A percentile compares a stretch with the other conserved stretches of the same genome.
Conservation (phyloP, 2,797 vertebrate species). For the Enteromius viviparus region DNA sequence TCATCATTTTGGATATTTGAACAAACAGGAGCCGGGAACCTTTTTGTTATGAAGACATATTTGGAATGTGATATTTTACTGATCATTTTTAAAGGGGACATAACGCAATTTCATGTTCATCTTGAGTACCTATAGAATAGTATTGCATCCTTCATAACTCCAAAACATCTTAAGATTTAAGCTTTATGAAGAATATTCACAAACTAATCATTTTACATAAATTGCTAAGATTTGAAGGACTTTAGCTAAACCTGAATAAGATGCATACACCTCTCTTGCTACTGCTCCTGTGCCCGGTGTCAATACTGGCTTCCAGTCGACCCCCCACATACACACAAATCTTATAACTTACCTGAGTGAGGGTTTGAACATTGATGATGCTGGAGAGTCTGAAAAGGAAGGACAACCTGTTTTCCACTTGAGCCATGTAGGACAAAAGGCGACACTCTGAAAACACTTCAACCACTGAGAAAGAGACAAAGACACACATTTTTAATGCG, state of each 20-base stretch:
- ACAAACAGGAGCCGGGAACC: background rate
- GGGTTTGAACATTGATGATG: constrained; percentile 97
- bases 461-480: constrained; percentile 78
- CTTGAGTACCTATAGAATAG: no score
- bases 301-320: background rate
- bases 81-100: no score
- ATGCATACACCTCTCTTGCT: background rate
- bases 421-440: constrained; percentile 93
- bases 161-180: no score
- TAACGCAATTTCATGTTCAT: no score
- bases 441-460: constrained; percentile 95
- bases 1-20: no score
- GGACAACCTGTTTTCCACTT: constrained; percentile 92
- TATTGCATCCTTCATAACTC: no score
- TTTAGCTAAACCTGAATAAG: background rate
- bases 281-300: background rate
- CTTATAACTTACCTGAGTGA: constrained; percentile 74
- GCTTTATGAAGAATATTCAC: no score
- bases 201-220: no score
- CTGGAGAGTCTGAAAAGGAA: constrained; percentile 97
- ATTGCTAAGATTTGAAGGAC: background rate
- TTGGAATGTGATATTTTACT: no score
- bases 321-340: background rate
- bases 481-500: background rate
- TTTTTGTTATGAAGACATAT: background rate